phyloP scores from a whole-genome alignment of 1,140 invertebrate species.

The Anthonomus grandis region DNA sequence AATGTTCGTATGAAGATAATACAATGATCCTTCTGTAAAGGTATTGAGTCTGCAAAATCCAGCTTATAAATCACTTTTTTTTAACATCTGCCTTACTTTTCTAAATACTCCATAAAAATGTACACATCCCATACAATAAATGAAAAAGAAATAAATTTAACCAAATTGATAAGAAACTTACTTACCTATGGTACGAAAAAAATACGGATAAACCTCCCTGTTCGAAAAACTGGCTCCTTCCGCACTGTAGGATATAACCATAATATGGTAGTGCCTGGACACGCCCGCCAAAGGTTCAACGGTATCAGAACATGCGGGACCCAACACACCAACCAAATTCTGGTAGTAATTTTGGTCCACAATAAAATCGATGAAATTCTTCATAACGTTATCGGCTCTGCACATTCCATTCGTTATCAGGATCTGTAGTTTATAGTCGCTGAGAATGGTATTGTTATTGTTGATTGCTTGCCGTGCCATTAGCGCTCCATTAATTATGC shows the following conservation, averaged over 20 bases:
- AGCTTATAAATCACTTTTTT: too few species aligned
- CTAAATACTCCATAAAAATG: too few species aligned
- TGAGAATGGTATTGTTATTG: conserved; percentile 56
- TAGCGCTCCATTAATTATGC: conserved; percentile 61
- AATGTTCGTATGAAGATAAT: too few species aligned
- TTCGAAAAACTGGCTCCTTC: conserved; percentile 72
- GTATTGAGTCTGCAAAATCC: too few species aligned
- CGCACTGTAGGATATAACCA: conserved; percentile 79
- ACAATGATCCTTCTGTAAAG: too few species aligned
- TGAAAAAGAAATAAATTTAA: not conserved
- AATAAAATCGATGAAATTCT: conserved; percentile 73
- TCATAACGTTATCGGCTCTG: conserved; percentile 72
- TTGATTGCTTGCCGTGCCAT: conserved; percentile 70
- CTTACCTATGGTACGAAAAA: conserved; percentile 70
- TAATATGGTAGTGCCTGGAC: conserved; percentile 72
- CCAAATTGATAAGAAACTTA: not conserved
- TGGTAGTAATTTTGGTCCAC: conserved; percentile 51
- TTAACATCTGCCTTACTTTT: too few species aligned
- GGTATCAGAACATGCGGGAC: conserved; percentile 83
- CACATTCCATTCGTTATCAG: conserved; percentile 67
- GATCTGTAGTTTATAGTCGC: conserved; percentile 62
- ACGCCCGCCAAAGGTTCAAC: conserved; percentile 78
- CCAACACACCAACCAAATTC: conserved; percentile 68
- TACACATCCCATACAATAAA: not conserved
- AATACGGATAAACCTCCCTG: conserved; percentile 72